Conservation (phyloP, 2,888 invertebrate species). For the Dioctria linearis region DNA sequence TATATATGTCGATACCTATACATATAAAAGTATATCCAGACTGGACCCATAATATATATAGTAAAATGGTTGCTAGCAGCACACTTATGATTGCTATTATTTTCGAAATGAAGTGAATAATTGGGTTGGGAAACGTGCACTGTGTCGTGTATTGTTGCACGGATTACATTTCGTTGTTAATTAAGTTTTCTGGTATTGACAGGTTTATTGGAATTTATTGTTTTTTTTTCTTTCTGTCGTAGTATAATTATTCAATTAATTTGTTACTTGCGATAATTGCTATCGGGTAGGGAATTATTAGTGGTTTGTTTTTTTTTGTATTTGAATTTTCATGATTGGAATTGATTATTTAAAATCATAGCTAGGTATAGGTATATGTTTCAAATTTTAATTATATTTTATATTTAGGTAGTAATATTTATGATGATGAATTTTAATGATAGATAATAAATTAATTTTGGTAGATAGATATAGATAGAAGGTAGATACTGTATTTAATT, state of each 20-base stretch:
- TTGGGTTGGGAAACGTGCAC: slow-evolving; percentile 45
- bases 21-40: background rate
- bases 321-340: no score
- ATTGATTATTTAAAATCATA: no score
- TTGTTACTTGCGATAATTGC: slow-evolving; percentile 11
- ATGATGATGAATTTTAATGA: no score
- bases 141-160: background rate
- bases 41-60: background rate
- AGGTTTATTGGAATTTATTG: slow-evolving; percentile 2
- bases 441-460: no score
- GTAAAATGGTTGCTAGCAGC: slow-evolving; percentile 32
- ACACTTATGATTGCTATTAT: slow-evolving; percentile 43
- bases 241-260: slow-evolving; percentile 38
- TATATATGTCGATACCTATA: background rate
- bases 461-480: no score
- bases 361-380: no score
- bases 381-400: no score
- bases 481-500: no score
- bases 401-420: no score
- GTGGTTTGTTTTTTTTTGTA: background rate
- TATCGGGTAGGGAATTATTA: background rate
- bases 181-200: slow-evolving; percentile 40
- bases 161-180: slow-evolving; percentile 39
- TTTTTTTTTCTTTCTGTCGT: no score
- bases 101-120: slow-evolving; percentile 47